Conservation (phyloP, 2,113 vertebrate species). For the Rhinopomastus cyanomelas region DNA sequence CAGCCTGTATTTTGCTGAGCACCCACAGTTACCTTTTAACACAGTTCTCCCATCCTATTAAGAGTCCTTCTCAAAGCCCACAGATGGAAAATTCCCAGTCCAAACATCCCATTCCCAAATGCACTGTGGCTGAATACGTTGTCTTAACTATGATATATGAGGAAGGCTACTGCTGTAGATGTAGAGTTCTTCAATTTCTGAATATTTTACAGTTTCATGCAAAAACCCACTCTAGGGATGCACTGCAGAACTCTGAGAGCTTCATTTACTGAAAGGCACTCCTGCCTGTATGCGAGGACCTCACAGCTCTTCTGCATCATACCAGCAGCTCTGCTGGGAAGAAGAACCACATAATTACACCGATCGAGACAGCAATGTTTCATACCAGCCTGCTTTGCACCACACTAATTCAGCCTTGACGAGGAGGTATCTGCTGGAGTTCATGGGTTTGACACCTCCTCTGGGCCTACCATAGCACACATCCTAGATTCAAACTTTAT, state of each 20-base stretch:
- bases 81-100: background rate
- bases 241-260: background rate
- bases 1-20: background rate
- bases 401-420: background rate
- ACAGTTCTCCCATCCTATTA: background rate
- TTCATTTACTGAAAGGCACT: rapidly evolving
- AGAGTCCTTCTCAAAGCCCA: background rate
- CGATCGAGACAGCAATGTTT: background rate
- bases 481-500: background rate
- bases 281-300: background rate
- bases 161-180: background rate
- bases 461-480: background rate
- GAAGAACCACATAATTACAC: background rate
- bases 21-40: background rate
- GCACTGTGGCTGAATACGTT: rapidly evolving
- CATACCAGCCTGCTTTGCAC: background rate
- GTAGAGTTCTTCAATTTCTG: background rate
- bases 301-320: background rate
- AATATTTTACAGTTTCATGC: background rate
- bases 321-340: background rate
- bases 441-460: background rate
- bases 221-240: background rate
- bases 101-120: background rate
- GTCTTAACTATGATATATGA: background rate
- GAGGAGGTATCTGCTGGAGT: background rate